Evolutionary conservation across 2,113 vertebrate genomes (phyloP).

Genomic region (Cyrtonyx montezumae): DNA sequence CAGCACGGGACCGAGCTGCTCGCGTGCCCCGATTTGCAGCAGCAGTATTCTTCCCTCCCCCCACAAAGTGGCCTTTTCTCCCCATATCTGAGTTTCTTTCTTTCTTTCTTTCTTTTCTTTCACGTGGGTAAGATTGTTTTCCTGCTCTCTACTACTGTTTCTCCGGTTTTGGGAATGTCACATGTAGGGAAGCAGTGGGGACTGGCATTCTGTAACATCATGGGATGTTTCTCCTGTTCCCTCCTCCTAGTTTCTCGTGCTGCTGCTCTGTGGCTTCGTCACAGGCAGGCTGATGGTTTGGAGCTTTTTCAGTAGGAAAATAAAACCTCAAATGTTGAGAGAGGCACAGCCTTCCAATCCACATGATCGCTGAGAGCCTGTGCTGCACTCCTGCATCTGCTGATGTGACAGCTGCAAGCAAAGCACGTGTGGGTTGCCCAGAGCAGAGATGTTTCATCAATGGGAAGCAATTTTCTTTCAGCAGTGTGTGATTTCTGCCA

Average conservation of each 20-base stretch:
- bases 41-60: not conserved
- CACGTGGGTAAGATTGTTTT: not conserved
- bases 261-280: not conserved
- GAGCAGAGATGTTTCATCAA: not conserved
- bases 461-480: not conserved
- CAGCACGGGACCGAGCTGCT: not conserved
- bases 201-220: rapidly evolving
- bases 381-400: not conserved
- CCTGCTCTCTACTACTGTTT: not conserved
- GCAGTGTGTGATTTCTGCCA: not conserved
- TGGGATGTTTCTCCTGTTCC: not conserved
- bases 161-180: not conserved
- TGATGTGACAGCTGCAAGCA: not conserved
- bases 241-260: not conserved
- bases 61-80: not conserved
- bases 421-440: not conserved
- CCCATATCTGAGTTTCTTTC: not conserved
- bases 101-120: not conserved
- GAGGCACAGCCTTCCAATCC: not conserved
- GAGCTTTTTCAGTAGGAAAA: not conserved
- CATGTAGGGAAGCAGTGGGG: rapidly evolving
- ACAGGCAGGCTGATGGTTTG: not conserved
- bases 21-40: not conserved
- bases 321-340: not conserved
- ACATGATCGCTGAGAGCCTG: rapidly evolving